A percentile compares a stretch with the other conserved stretches of the same genome.
Conservation (phyloP, 2,888 invertebrate genomes). For the Limnephilus rhombicus region DNA sequence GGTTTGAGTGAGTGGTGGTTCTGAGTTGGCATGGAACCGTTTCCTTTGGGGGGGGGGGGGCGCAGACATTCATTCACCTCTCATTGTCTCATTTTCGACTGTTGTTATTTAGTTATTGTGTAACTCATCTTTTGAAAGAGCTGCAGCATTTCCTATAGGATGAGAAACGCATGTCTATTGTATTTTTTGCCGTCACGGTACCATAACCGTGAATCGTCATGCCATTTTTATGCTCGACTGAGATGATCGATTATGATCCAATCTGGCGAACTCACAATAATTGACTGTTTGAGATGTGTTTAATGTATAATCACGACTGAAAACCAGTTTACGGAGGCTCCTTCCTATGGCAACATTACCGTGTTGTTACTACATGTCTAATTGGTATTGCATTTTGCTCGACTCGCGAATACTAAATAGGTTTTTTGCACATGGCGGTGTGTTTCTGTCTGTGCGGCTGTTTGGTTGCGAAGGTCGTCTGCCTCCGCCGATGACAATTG, state of each 20-base stretch:
- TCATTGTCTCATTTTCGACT: too few species aligned
- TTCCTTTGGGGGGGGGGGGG: too few species aligned
- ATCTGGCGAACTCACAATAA: background rate
- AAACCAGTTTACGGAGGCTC: background rate
- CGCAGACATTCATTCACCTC: too few species aligned
- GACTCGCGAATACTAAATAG: background rate
- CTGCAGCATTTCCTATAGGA: too few species aligned
- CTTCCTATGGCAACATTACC: background rate
- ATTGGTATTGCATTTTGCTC: constrained; percentile 1
- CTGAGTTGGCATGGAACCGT: too few species aligned
- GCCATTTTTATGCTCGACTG: background rate
- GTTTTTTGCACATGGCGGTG: background rate
- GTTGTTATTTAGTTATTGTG: too few species aligned
- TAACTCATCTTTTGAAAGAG: too few species aligned
- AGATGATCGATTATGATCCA: background rate
- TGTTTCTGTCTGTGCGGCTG: background rate
- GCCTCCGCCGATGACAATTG: constrained; percentile 2
- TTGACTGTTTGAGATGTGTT: background rate
- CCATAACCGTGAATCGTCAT: too few species aligned
- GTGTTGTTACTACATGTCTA: background rate
- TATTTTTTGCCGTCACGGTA: too few species aligned
- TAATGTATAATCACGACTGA: background rate
- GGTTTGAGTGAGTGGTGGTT: too few species aligned
- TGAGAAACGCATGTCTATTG: too few species aligned
- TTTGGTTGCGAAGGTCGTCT: constrained; percentile 3